A percentile compares a stretch with the other conserved stretches of the same genome.
These are phyloP conservation scores for Argyresthia albistria DNA, from an alignment of 2,888 invertebrate genomes.

Conservation along the genomic window DNA sequence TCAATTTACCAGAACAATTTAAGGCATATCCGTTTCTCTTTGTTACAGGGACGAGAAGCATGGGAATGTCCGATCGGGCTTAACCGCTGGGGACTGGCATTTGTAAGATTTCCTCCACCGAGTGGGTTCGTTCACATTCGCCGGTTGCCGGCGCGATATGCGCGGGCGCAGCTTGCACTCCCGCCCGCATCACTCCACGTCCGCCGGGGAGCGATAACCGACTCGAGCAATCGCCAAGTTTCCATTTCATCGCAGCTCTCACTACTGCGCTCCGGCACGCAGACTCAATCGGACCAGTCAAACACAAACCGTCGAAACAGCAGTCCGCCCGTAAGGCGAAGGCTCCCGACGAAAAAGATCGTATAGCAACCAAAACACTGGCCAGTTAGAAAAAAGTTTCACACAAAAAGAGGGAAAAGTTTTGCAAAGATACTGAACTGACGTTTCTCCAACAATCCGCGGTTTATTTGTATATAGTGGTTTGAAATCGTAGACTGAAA, in stretches of 20 bases:
- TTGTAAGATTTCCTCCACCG: not conserved
- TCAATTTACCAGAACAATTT: not conserved
- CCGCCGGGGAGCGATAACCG: slow-evolving; percentile 35
- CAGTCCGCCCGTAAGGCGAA: slow-evolving; percentile 10
- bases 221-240: slow-evolving; percentile 38
- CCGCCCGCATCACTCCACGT: slow-evolving; percentile 29
- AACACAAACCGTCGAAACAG: slow-evolving; percentile 13
- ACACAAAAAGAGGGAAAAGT: no score
- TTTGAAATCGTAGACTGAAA: not conserved
- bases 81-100: no score
- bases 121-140: slow-evolving; percentile 10
- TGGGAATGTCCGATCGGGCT: not conserved
- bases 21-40: slow-evolving; percentile 15
- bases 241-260: slow-evolving; percentile 45
- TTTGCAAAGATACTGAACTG: no score
- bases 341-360: slow-evolving; percentile 14
- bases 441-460: not conserved
- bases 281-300: slow-evolving; percentile 12
- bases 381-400: no score
- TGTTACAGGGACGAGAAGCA: slow-evolving; percentile 24
- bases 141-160: slow-evolving; percentile 28
- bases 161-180: slow-evolving; percentile 29
- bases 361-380: no score
- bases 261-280: slow-evolving; percentile 39
- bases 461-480: not conserved